phyloP scores from a whole-genome alignment of 2,888 invertebrate genomes.

The Pemphredon lugubris region DNA sequence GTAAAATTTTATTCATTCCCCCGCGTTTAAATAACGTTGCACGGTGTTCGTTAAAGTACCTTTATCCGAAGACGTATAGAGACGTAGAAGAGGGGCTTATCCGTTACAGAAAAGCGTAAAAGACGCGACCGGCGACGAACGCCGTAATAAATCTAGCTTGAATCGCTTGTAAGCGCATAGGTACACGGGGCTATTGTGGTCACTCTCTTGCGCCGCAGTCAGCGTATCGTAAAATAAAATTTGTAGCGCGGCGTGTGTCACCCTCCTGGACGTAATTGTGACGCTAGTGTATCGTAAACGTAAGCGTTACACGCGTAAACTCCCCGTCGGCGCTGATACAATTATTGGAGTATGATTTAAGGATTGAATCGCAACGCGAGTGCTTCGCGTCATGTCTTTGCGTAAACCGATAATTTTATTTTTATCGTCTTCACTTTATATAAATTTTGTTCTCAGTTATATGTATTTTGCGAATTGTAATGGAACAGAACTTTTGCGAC shows the following conservation, averaged over 20 bases:
- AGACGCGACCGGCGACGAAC: constrained; percentile 26
- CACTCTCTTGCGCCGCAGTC: constrained; percentile 41
- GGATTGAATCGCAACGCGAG: constrained; percentile 11
- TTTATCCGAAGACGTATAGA: constrained; percentile 7
- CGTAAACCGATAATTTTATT: no score
- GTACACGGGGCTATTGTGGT: constrained; percentile 35
- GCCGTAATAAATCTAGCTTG: constrained; percentile 53
- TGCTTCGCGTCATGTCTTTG: background rate
- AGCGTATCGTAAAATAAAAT: constrained; percentile 63
- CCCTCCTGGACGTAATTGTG: constrained; percentile 46
- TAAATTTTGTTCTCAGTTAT: no score
- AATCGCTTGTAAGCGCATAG: constrained; percentile 34
- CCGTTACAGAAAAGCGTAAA: constrained; percentile 30
- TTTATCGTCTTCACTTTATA: no score
- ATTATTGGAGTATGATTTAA: constrained; percentile 48
- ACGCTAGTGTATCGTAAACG: constrained; percentile 51
- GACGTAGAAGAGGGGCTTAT: constrained; percentile 15
- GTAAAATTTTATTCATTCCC: constrained; percentile 24
- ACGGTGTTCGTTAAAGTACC: background rate
- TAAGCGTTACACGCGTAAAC: constrained; percentile 24
- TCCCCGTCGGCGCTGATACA: constrained; percentile 9
- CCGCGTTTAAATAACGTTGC: constrained; percentile 14
- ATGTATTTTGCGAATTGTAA: no score
- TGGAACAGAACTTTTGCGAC: no score
- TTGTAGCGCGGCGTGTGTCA: constrained; percentile 59